Evolutionary conservation across 1,140 invertebrate species (phyloP), one percentile per base, ranked within the genome.

Genomic region (Drosophila lacteicornis): DNA sequence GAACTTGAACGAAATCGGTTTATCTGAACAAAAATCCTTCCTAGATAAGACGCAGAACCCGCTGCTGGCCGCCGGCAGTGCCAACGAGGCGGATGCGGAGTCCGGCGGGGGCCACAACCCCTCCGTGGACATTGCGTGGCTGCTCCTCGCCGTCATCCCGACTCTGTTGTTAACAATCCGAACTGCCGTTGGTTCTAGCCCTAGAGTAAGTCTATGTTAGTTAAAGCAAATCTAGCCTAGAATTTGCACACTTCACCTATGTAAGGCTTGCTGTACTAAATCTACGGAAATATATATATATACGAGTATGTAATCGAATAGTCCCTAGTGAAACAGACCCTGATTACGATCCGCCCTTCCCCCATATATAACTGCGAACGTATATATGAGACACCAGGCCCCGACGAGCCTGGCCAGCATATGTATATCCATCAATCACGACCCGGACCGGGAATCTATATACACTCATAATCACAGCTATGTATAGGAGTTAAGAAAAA

Each of bases 1-100:
- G 42, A 95, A 95, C 85, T 92, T 96, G 70, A 96, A 95, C 86
- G 95, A 96, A 91, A 95, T 96, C 75, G 95, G 94, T 76, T 96
- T 95, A 92, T 96, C 95, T 40, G 95, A 96, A 91, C 95, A 95
- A 87, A 96, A 95, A 92, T 95, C 95, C 40, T 92, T 91, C 79
- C 78, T 92, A 69, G 94, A 94, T 81, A 92, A 91, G 84, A 80
- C 85, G 33, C 93, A 93, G 51, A 88, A 59, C 82, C 91, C 63
- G 92, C 91, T 82, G 88, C 92, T 47, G 36, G 78, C 80, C 82
- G 60, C 78, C 79, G 91, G 86, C 60, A 79, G 83, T 59, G 69
- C 80, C 56, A 80, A 88, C 56, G 85, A 68, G 38, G 75, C 78
- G 22, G 87, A 90, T 60, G 82, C 55, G 47, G 68, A 75, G 19